Base-by-base conservation (phyloP, 2,797 vertebrate genomes). In the Galaxias olidus region DNA sequence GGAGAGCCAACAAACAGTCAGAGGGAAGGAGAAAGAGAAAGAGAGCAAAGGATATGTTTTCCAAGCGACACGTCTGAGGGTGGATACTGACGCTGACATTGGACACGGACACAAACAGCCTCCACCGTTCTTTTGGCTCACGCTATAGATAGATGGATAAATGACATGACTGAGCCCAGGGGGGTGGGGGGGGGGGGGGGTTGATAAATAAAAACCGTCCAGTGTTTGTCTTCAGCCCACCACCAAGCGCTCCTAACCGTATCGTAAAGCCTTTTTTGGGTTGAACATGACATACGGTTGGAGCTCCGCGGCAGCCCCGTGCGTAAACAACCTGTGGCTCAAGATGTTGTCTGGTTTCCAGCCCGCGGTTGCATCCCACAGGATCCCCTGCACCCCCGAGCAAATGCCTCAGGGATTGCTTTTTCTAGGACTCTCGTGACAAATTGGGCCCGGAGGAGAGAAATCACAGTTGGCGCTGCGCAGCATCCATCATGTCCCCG, bases 21-120 rank as follows among this genome's bases (percentile, higher is more conserved):
- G 50, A 52, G 15, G 9, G 43, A 17, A 14, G 43, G 10, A n/a
- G 4, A 61, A 15, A 68, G 43, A 30, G 52, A 18, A 42, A 43
- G 47, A 18, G n/a, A 49, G 30, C 15, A 40, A n/a, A n/a, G 58
- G 64, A 71, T 68, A 63, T 63, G 73, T 68, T n/a, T 67, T 65
- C 61, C 53, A 8, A 62, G 50, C 66, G 62, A 70, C 68, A 68
- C 65, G 30, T 73, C 54, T 66, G 64, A 76, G 63, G 65, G 70
- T 55, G 66, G 54, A 17, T 52, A 8, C 10, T 18, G 54, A 49
- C 68, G 68, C 70, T 46, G 48, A 64, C 14, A 46, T 8, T 4
- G 10, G 47, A 1, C 9, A 9, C 44, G 60, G 51, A 41, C 4
- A 8, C 18, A n/a, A n/a, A n/a, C n/a, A n/a, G n/a, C n/a, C n/a